Conservation (phyloP, 2,113 vertebrate species). For the Speoplatyrhinus poulsoni region DNA sequence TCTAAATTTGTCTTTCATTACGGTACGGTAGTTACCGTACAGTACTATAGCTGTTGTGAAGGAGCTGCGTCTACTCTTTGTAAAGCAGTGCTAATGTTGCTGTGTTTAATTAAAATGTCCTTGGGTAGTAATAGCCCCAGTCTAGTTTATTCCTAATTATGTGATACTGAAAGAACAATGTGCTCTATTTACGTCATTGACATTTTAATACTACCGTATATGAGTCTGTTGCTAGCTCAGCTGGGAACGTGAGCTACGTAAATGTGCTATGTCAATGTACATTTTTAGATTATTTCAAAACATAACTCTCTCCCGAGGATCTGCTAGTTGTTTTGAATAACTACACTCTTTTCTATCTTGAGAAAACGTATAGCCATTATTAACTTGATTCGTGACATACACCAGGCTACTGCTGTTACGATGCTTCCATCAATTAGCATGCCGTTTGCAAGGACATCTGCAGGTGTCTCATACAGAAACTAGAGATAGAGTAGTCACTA, state of each 20-base stretch:
- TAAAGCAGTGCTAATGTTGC: background rate
- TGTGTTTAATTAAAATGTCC: too few species aligned
- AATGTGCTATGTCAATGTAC: too few species aligned
- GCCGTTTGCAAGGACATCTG: background rate
- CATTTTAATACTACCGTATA: background rate
- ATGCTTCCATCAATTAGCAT: too few species aligned
- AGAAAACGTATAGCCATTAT: too few species aligned
- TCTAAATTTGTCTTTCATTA: background rate
- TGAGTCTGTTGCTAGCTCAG: background rate
- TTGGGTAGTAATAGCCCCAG: background rate
- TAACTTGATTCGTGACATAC: too few species aligned
- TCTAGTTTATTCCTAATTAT: background rate
- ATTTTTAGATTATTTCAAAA: too few species aligned
- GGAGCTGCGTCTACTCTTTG: constrained; percentile 31
- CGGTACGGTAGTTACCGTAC: too few species aligned
- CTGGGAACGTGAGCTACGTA: too few species aligned
- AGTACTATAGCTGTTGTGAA: background rate
- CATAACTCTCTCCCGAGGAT: too few species aligned
- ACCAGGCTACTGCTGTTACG: too few species aligned
- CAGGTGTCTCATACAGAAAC: constrained; percentile 2
- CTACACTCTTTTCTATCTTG: too few species aligned
- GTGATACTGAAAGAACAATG: background rate
- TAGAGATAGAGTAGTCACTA: background rate
- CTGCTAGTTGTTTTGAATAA: too few species aligned
- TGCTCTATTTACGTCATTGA: background rate